Base-by-base conservation (phyloP, 2,888 invertebrate genomes). In the Gisinianus flammeolus region DNA sequence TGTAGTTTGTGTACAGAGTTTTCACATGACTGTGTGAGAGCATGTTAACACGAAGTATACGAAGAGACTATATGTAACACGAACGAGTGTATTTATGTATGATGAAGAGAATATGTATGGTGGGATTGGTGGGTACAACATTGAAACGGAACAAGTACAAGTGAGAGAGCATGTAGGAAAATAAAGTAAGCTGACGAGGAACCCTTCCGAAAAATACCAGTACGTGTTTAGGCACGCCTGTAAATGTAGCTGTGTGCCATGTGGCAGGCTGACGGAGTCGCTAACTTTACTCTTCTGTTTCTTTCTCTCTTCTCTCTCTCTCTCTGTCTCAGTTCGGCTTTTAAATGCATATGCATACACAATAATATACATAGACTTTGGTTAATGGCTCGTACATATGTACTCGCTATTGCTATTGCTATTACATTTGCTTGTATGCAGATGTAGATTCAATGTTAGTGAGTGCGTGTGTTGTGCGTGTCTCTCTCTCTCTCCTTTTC, bases 121-220 rank as follows among this genome's bases (percentile, higher is more conserved):
- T n/a, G n/a, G n/a, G n/a, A n/a, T n/a, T n/a, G n/a, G n/a, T n/a
- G n/a, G n/a, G n/a, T n/a, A n/a, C n/a, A n/a, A n/a, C n/a, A n/a
- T n/a, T n/a, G n/a, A n/a, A n/a, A n/a, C n/a, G 3, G 44, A 44
- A 44, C 19, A 44, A 44, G 44, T 19, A 44, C 44, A 44, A 44
- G 44, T 44, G 67, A n/a, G 33, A 58, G 58, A 24, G 58, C 24
- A 24, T 58, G 58, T 54, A 54, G 5, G 52, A 69, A n/a, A 1
- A 24, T 12, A n/a, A n/a, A 24, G 58, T 8, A 58, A 8, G 44
- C 44, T 44, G 24, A 58, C 8, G 58, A 58, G 69, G 72, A 72
- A 72, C 72, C 72, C 58, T 72, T 72, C 58, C 58, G 56, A 72
- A 72, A 72, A 72, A 58, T 58, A 31, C 72, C 72, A 72, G 58